These are phyloP conservation scores for Micronycteris hirsuta DNA, from an alignment of 2,113 vertebrate species.

Conservation along the genomic window DNA sequence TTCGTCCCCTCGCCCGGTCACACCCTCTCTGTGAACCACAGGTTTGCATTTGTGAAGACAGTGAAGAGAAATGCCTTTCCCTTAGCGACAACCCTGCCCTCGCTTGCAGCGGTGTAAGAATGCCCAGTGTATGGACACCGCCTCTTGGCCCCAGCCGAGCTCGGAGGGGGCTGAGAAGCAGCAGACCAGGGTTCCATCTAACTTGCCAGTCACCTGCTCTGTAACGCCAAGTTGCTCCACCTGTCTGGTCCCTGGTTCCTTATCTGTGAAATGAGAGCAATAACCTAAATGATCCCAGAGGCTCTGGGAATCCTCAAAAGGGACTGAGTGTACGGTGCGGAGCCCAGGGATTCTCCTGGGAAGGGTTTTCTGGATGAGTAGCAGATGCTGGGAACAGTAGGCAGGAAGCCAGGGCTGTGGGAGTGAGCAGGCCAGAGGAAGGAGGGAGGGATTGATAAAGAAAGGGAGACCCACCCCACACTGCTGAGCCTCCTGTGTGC, in stretches of 20 bases:
- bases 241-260: neutral
- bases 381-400: neutral
- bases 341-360: neutral
- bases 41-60: neutral
- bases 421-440: neutral
- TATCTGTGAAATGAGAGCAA: neutral
- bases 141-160: neutral
- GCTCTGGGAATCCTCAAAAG: neutral
- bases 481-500: neutral
- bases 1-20: neutral
- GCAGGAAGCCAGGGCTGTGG: neutral
- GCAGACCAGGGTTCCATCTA: neutral
- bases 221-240: neutral
- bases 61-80: neutral
- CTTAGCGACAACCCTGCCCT: neutral
- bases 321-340: neutral
- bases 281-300: neutral
- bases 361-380: neutral
- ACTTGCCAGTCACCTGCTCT: neutral
- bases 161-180: neutral
- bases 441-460: neutral
- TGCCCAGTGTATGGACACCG: neutral
- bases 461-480: neutral
- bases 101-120: neutral
- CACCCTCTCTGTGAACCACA: neutral